Evolutionary conservation across 92 coral and sea anemone species (phyloP), one percentile per base, ranked within the genome.

Genomic region (Paramuricea clavata): DNA sequence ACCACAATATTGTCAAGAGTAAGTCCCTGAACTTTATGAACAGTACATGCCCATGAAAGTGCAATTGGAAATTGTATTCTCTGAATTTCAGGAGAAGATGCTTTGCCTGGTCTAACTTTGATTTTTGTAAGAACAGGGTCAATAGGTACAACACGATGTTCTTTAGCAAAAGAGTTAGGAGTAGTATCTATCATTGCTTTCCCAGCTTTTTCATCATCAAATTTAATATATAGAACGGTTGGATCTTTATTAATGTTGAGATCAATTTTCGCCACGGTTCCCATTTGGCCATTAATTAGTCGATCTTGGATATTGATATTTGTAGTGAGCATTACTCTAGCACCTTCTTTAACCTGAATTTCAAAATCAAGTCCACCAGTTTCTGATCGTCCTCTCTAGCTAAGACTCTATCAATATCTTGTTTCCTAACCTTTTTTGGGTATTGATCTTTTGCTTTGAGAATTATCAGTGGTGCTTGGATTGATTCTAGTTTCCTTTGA

Each of bases 161-260:
- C 90, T 90, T 31, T 90, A 8, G 83, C 91, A 88, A 73, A 92
- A 3, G 60, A 3, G 27, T 87, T 49, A 42, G 23, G 74, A 44
- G 69, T 1, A 5, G 85, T 92, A 5, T 76, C 16, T 5, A 93
- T 89, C 33, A 85, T 0, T 23, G 17, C 36, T n/a, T 69, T 50
- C 3, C 94, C 94, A 44, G 95, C 97, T 27, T 62, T 54, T 15
- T 35, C 39, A 76, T 92, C 95, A 86, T 94, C 95, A 90, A 94
- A 90, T 54, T 87, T 92, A 10, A 94, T 74, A 76, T 89, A 92
- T 7, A 94, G 60, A 21, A 76, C 73, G 27, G 81, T 21, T 32
- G 93, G 89, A 19, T 78, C 87, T 0, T 39, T 86, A 36, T 31
- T 89, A 72, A 49, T 32, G 49, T 92, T 82, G 17, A 82, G 50